Percentiles rank a stretch among this genome's conserved stretches.
These are phyloP conservation scores for Mesocentrotus franciscanus DNA, from an alignment of 53 echinoderm and acorn worm genomes.

Conservation along the genomic window DNA sequence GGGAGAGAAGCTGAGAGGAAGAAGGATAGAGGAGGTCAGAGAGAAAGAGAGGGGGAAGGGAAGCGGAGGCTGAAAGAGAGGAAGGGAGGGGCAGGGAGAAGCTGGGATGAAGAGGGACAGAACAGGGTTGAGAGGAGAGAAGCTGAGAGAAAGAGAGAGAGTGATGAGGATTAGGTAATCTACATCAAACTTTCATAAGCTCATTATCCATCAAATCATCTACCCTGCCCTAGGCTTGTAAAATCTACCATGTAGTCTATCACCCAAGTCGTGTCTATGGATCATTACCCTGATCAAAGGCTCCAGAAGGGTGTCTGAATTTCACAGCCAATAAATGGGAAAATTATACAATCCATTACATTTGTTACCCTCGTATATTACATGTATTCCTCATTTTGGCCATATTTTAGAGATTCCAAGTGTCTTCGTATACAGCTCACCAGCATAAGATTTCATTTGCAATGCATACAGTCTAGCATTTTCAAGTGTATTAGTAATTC, in stretches of 20 bases:
- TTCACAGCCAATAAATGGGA: slow-evolving; percentile 20
- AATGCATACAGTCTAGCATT: too few species aligned
- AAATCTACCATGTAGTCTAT: not conserved
- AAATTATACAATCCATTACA: not conserved
- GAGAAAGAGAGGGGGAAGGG: not conserved
- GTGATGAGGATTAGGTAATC: not conserved
- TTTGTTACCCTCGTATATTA: not conserved
- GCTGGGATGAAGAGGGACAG: not conserved
- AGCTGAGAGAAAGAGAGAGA: not conserved
- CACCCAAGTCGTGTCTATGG: not conserved
- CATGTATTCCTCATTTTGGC: not conserved
- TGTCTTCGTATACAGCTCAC: not conserved
- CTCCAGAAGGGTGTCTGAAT: not conserved
- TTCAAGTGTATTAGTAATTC: not conserved
- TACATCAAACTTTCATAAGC: slow-evolving; percentile 5
- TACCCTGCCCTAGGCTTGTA: not conserved
- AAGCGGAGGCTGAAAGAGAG: not conserved
- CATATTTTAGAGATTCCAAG: not conserved
- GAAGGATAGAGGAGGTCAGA: not conserved
- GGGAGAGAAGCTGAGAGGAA: not conserved
- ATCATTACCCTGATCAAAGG: not conserved
- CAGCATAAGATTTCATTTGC: not conserved
- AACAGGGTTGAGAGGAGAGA: not conserved
- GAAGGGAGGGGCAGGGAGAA: not conserved
- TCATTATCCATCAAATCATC: slow-evolving; percentile 24